Evolutionary conservation across 2,888 invertebrate genomes (phyloP).

Genomic region (Elegia similella): DNA sequence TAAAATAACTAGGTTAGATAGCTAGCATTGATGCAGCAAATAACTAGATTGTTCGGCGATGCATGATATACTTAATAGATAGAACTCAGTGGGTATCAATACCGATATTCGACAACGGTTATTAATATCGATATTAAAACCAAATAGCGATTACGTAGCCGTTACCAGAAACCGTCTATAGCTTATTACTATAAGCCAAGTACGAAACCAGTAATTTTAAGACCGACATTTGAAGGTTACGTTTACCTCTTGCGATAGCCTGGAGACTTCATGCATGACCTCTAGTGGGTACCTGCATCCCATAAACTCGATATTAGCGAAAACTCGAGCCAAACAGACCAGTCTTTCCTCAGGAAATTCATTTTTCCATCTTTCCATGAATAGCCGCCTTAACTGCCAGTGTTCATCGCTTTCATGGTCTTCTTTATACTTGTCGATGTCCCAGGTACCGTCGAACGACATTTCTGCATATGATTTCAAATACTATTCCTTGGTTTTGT

Average conservation of each 20-base stretch:
- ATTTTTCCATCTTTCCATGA: conserved; percentile 90
- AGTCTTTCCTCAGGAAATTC: conserved; percentile 79
- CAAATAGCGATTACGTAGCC: no score
- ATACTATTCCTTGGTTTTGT: neutral
- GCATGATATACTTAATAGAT: no score
- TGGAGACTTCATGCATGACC: conserved; percentile 79
- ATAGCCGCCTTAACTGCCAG: conserved; percentile 90
- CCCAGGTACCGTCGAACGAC: conserved; percentile 80
- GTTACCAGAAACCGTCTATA: no score
- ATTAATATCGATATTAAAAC: no score
- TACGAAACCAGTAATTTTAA: neutral
- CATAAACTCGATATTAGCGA: conserved; percentile 83
- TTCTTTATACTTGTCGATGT: conserved; percentile 87
- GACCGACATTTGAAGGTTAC: conserved; percentile 16
- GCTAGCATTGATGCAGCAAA: no score
- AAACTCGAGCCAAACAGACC: conserved; percentile 84
- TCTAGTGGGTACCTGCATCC: conserved; percentile 83
- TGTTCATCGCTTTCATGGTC: conserved; percentile 94
- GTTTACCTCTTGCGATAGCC: conserved; percentile 77
- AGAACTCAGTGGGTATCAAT: no score
- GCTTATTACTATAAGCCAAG: neutral
- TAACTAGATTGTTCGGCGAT: no score
- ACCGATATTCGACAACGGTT: no score
- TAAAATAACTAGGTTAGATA: no score
- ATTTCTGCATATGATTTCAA: conserved; percentile 21